phyloP scores from a whole-genome alignment of 2,888 invertebrate species.

The Volucella inanis region DNA sequence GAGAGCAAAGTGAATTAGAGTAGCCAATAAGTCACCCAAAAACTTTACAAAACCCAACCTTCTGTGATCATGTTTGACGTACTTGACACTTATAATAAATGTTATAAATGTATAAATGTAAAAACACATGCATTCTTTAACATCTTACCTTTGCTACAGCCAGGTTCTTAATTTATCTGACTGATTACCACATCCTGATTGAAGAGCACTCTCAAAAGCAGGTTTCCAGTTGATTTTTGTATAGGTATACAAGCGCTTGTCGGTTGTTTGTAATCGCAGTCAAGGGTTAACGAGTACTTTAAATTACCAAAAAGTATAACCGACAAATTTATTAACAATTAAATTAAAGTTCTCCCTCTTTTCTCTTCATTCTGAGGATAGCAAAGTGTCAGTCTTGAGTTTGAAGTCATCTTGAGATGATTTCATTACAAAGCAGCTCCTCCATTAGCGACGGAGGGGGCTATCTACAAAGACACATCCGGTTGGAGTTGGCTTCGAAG shows the following conservation, averaged over 20 bases:
- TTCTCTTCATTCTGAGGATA: not conserved
- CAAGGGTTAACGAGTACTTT: not conserved
- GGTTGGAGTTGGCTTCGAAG: conserved; percentile 6
- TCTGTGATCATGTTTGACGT: not conserved
- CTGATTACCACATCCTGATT: conserved; percentile 4
- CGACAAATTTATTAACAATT: conserved; percentile 26
- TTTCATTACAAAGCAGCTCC: conserved; percentile 11
- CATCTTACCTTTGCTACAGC: no score
- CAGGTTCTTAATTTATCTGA: not conserved
- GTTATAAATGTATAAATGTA: no score
- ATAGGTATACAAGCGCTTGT: not conserved
- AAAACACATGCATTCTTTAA: no score
- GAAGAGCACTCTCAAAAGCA: not conserved
- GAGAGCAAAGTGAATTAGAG: not conserved
- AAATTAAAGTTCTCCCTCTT: not conserved
- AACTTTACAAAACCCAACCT: not conserved
- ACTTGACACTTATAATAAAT: conserved; percentile 18
- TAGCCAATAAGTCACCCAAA: not conserved
- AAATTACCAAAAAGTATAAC: conserved; percentile 2
- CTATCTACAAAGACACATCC: conserved; percentile 16
- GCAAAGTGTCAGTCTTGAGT: not conserved
- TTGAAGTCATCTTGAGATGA: conserved; percentile 18
- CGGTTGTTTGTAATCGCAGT: not conserved
- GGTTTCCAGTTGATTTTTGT: not conserved
- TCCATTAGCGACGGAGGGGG: conserved; percentile 9